These are phyloP conservation scores for Heteromyza rotundicornis DNA, from an alignment of 2,888 invertebrate genomes.

Conservation along the genomic window DNA sequence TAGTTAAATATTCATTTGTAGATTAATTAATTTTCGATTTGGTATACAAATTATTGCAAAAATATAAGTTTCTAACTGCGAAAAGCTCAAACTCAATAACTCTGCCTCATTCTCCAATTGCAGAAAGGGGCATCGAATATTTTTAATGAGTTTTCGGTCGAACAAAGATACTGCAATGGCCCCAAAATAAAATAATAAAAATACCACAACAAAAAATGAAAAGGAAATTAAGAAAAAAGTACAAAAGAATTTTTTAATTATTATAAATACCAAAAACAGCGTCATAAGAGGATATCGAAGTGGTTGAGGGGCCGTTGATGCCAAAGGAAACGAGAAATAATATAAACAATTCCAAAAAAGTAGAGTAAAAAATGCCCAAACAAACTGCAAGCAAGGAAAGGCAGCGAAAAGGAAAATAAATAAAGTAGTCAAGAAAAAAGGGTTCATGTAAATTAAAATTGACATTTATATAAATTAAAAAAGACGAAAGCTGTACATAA, in stretches of 20 bases:
- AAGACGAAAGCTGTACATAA: constrained; percentile 28
- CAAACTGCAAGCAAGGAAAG: not conserved
- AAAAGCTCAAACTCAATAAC: too few relatives aligned
- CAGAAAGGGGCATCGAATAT: constrained; percentile 11
- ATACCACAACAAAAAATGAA: not conserved
- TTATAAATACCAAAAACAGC: constrained; percentile 8
- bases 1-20: too few relatives aligned
- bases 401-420: not conserved
- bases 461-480: constrained; percentile 55
- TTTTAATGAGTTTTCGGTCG: constrained; percentile 25
- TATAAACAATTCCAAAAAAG: constrained; percentile 1
- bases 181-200: not conserved
- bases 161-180: constrained; percentile 8
- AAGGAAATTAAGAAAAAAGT: not conserved
- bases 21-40: too few relatives aligned
- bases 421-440: not conserved
- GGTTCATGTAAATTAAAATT: constrained; percentile 48
- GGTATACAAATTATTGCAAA: too few relatives aligned
- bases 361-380: not conserved
- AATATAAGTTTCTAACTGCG: too few relatives aligned
- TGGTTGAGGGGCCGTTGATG: not conserved
- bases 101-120: too few relatives aligned
- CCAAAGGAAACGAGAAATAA: not conserved
- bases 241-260: constrained; percentile 21
- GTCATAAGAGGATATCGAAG: not conserved